phyloP scores from a whole-genome alignment of 2,888 invertebrate species.

The Isotomurus palustris region DNA sequence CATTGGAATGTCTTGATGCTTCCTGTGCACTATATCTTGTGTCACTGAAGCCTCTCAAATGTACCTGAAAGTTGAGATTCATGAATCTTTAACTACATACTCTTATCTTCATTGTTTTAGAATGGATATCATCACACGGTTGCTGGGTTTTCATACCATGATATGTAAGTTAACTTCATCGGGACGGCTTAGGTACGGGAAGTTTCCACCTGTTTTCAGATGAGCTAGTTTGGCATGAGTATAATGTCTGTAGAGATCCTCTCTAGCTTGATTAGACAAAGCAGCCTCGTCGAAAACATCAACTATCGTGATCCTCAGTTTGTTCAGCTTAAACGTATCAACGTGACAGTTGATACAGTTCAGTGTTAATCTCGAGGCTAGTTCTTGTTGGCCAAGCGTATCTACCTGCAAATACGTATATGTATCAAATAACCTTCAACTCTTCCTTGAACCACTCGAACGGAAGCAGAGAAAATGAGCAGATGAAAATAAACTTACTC shows the following conservation, averaged over 20 bases:
- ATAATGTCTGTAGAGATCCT: conserved; percentile 78
- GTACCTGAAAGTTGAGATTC: conserved; percentile 24
- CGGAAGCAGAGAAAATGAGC: too few species aligned
- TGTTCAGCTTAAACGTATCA: conserved; percentile 65
- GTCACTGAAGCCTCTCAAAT: conserved; percentile 38
- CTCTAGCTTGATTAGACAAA: conserved; percentile 68
- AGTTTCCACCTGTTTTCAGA: conserved; percentile 82
- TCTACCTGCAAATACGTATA: conserved; percentile 62
- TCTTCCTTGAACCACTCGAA: too few species aligned
- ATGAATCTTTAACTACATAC: too few species aligned
- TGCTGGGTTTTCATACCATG: too few species aligned
- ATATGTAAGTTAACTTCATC: conserved; percentile 85
- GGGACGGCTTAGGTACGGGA: conserved; percentile 80
- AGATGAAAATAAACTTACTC: conserved; percentile 57
- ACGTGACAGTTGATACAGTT: conserved; percentile 78
- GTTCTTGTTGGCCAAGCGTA: conserved; percentile 70
- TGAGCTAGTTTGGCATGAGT: conserved; percentile 80
- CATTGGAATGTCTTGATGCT: too few species aligned
- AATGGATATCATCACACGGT: too few species aligned
- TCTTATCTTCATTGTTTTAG: too few species aligned
- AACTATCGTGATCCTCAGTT: conserved; percentile 72
- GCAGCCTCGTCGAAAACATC: conserved; percentile 88
- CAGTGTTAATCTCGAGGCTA: conserved; percentile 79
- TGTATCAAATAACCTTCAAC: not conserved
- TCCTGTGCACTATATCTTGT: conserved; percentile 31